Percentiles rank a stretch among this genome's conserved stretches.
These are phyloP conservation scores for cattle (Bos taurus) DNA, from an alignment of 2,113 vertebrate species.

Conservation along the genomic window DNA sequence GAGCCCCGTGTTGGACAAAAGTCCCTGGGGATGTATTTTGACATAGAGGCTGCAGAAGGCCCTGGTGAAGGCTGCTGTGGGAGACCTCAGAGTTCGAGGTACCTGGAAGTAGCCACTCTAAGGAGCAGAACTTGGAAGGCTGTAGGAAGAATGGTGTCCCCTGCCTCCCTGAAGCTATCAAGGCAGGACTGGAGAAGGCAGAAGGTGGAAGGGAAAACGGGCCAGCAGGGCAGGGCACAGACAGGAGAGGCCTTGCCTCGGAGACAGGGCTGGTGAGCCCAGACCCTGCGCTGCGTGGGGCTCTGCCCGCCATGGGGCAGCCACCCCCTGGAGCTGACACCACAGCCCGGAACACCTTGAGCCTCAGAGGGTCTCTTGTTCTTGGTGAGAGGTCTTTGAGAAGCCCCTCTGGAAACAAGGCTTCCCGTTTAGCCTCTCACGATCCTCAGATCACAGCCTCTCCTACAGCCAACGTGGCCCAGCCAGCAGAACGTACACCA, in stretches of 20 bases:
- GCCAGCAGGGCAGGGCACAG: background rate
- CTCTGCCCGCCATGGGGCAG: background rate
- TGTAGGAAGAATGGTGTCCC: background rate
- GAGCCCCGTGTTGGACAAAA: background rate
- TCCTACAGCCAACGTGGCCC: background rate
- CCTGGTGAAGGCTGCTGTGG: background rate
- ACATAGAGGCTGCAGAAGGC: background rate
- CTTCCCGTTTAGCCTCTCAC: background rate
- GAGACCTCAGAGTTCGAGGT: background rate
- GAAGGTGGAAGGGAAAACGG: too few species aligned
- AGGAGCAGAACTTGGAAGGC: background rate
- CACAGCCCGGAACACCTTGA: background rate
- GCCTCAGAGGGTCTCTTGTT: background rate
- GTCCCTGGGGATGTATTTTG: background rate
- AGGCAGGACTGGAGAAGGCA: background rate
- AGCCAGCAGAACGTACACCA: background rate
- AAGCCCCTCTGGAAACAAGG: background rate
- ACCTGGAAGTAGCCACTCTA: too few species aligned
- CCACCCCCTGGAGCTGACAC: background rate
- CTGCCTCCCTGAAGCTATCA: background rate
- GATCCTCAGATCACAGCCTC: background rate
- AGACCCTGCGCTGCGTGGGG: rapidly evolving
- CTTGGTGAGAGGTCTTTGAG: background rate
- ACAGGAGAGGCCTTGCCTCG: background rate
- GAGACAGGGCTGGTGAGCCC: background rate